Conservation (phyloP, 2,888 invertebrate genomes). For the Lordiphosa andalusiaca region DNA sequence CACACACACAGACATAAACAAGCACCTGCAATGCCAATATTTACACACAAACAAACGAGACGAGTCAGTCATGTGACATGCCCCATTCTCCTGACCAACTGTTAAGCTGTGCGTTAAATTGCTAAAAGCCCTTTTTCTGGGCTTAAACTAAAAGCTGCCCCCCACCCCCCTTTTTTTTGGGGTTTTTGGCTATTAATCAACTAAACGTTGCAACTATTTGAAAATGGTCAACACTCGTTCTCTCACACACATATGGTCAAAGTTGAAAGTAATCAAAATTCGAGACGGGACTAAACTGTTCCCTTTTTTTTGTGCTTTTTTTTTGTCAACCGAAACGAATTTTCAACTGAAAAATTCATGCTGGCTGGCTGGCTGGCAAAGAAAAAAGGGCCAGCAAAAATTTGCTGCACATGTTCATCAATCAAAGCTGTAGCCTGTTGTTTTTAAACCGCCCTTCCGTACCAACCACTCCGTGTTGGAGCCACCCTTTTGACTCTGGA, state of each 20-base stretch:
- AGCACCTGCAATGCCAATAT: constrained; percentile 64
- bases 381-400: constrained; percentile 25
- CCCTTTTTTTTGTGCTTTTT: no score
- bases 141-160: constrained; percentile 62
- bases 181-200: constrained; percentile 66
- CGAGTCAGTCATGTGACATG: constrained; percentile 32
- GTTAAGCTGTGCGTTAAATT: constrained; percentile 75
- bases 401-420: constrained; percentile 66
- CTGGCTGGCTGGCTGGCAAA: constrained; percentile 8
- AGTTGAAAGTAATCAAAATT: constrained; percentile 71
- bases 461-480: neutral
- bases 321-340: constrained; percentile 56
- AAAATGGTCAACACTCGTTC: constrained; percentile 39
- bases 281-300: constrained; percentile 33
- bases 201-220: constrained; percentile 72
- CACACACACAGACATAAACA: constrained; percentile 9
- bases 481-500: constrained; percentile 6
- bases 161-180: constrained; percentile 2
- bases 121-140: constrained; percentile 66
- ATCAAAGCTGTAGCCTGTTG: constrained; percentile 58
- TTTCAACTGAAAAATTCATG: constrained; percentile 55
- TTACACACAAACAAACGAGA: constrained; percentile 41
- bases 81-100: constrained; percentile 29
- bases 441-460: constrained; percentile 13
- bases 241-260: constrained; percentile 29